Conservation (phyloP, 2,797 vertebrate genomes). For the Silurus aristotelis region DNA sequence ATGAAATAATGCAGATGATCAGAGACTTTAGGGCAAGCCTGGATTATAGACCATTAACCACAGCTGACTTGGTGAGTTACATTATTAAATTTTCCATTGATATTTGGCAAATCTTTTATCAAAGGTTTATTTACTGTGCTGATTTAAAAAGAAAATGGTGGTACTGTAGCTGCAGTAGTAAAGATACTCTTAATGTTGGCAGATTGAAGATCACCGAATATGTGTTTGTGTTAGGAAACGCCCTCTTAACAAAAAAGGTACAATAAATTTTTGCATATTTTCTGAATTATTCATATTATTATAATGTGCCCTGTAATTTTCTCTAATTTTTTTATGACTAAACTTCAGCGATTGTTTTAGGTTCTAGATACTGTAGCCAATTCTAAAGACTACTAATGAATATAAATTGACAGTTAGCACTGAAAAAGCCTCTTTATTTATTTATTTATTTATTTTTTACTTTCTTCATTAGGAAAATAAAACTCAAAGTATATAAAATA, state of each 20-base stretch:
- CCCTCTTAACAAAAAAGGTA: slow-evolving; percentile 98
- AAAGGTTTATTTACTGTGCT: not conserved
- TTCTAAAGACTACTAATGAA: not conserved
- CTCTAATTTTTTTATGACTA: not conserved
- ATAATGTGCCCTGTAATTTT: not conserved
- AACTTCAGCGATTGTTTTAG: not conserved
- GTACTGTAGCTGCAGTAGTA: not conserved
- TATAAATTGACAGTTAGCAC: not conserved
- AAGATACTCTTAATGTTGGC: slow-evolving; percentile 8
- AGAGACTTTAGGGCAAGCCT: slow-evolving; percentile 94
- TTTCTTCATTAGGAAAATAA: not conserved
- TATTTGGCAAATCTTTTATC: not conserved
- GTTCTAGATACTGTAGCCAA: not conserved
- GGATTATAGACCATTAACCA: slow-evolving; percentile 93
- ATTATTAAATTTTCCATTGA: not conserved
- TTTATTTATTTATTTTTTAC: too few species aligned
- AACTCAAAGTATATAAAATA: not conserved
- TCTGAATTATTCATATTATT: not conserved
- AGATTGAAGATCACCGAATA: slow-evolving; percentile 98
- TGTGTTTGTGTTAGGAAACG: slow-evolving; percentile 97
- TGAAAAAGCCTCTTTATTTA: not conserved
- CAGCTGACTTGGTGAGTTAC: slow-evolving; percentile 87
- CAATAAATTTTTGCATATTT: not conserved
- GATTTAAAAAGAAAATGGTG: not conserved
- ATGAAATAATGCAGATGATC: slow-evolving; percentile 99